A percentile compares a stretch with the other conserved stretches of the same genome.
These are phyloP conservation scores for Eulemur rufifrons DNA, from an alignment of 2,113 vertebrate genomes.

Conservation along the genomic window DNA sequence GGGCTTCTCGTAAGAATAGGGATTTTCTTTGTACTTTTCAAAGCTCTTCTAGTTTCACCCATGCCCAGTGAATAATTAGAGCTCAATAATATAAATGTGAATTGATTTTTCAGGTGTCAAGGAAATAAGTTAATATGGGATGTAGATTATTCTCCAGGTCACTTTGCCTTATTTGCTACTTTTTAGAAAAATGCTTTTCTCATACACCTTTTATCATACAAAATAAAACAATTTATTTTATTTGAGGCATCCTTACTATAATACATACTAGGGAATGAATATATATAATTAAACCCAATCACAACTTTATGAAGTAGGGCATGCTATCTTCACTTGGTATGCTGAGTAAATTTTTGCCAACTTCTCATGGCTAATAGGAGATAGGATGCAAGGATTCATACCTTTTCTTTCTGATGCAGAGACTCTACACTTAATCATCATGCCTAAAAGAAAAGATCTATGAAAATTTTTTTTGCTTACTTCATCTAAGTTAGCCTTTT, in stretches of 20 bases:
- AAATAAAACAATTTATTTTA: background rate
- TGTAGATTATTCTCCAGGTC: background rate
- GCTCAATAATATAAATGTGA: background rate
- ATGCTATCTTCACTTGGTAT: background rate
- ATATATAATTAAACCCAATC: background rate
- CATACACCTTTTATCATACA: background rate
- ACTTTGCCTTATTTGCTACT: background rate
- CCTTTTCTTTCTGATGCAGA: background rate
- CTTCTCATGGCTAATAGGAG: background rate
- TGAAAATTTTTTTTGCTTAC: background rate
- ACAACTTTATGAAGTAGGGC: background rate
- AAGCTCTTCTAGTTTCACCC: background rate
- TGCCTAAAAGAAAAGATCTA: background rate
- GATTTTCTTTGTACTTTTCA: background rate
- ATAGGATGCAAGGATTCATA: background rate
- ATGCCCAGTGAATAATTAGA: background rate
- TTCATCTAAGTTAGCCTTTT: background rate
- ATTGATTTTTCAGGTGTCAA: background rate
- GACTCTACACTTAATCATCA: background rate
- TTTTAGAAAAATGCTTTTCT: background rate
- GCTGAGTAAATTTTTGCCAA: background rate
- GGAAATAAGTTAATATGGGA: background rate
- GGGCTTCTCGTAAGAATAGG: background rate
- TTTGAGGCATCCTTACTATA: background rate
- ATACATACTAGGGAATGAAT: background rate